Evolutionary conservation across 2,797 vertebrate species (phyloP).

Genomic region (Psittacula derbiana): DNA sequence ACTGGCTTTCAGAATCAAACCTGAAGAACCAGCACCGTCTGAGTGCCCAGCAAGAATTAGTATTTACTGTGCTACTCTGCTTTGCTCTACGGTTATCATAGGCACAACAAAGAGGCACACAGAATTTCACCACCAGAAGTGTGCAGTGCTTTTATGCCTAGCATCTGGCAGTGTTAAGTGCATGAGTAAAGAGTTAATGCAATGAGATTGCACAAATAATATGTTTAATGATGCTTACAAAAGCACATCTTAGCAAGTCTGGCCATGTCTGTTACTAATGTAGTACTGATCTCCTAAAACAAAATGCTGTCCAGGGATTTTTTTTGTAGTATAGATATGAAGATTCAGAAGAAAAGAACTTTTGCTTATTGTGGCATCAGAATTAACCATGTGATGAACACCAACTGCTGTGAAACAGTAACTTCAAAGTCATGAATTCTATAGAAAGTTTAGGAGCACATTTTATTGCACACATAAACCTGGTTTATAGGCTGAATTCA

Average conservation of each 20-base stretch:
- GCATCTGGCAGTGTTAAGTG: conserved; percentile 15
- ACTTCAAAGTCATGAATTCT: not conserved
- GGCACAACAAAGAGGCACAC: not conserved
- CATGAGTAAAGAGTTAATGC: conserved; percentile 17
- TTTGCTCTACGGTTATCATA: not conserved
- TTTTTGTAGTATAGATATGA: not conserved
- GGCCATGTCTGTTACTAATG: not conserved
- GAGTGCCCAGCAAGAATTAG: conserved; percentile 8
- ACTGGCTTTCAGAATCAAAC: not conserved
- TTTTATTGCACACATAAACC: not conserved
- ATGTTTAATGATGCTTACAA: conserved; percentile 31
- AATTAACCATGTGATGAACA: not conserved
- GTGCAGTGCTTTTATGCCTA: conserved; percentile 16
- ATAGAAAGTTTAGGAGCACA: not conserved
- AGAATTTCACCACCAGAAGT: conserved; percentile 21
- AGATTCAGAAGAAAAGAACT: not conserved
- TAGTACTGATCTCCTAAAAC: not conserved
- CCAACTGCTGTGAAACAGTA: not conserved
- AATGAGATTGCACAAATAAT: conserved; percentile 14
- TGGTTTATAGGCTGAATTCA: not conserved
- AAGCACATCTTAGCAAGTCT: not conserved
- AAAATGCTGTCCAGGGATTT: not conserved
- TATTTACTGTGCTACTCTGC: conserved; percentile 7
- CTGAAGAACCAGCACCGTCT: not conserved
- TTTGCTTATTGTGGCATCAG: not conserved